Percentiles rank a stretch among this genome's conserved stretches.
Evolutionary conservation across 2,888 invertebrate genomes (phyloP).

Genomic region (Rotaria socialis): DNA sequence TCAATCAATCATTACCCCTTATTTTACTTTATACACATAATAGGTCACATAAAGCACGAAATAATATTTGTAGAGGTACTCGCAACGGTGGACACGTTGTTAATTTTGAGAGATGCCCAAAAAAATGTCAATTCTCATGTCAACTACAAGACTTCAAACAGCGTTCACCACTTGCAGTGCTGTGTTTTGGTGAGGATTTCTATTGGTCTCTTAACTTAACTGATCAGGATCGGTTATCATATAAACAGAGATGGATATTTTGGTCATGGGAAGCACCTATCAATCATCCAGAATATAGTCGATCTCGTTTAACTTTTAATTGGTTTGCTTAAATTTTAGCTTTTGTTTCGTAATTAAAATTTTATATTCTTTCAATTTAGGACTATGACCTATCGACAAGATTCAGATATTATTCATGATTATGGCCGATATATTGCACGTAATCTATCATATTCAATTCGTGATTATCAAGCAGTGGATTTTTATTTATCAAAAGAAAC

Average conservation of each 20-base stretch:
- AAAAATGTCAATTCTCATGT: slow-evolving; percentile 30
- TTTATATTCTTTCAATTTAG: background rate
- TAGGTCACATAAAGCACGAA: background rate
- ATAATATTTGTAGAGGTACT: background rate
- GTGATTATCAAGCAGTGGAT: background rate
- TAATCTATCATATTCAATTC: background rate
- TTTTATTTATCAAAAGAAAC: background rate
- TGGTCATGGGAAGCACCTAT: slow-evolving; percentile 32
- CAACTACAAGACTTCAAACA: background rate
- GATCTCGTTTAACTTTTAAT: background rate
- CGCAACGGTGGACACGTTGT: background rate
- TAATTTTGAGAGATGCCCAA: background rate
- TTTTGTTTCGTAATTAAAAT: background rate
- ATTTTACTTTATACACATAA: slow-evolving; percentile 24
- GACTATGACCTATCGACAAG: slow-evolving; percentile 25
- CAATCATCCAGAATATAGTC: slow-evolving; percentile 14
- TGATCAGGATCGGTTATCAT: slow-evolving; percentile 2
- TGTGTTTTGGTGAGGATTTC: slow-evolving; percentile 34
- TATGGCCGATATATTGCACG: slow-evolving; percentile 14
- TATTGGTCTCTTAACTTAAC: background rate
- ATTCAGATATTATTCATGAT: slow-evolving; percentile 4
- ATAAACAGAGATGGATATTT: background rate
- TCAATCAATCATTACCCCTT: background rate
- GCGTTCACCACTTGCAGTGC: slow-evolving; percentile 18
- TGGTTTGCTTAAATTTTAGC: background rate